A percentile compares a stretch with the other conserved stretches of the same genome.
Conservation (phyloP, 2,888 invertebrate species). For the Volucella inflata region DNA sequence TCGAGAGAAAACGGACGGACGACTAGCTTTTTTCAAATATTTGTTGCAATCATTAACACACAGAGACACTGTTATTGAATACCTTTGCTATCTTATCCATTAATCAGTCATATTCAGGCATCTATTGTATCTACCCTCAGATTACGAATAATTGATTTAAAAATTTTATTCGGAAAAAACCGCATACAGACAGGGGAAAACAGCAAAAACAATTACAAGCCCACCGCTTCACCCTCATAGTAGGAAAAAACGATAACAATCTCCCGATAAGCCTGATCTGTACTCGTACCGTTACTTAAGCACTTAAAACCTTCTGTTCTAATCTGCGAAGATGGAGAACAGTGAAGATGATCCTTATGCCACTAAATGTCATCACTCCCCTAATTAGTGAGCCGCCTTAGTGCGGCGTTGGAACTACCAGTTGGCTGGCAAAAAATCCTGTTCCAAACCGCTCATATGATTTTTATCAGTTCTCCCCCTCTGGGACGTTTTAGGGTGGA, state of each 20-base stretch:
- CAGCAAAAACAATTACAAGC: neutral
- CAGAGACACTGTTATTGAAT: neutral
- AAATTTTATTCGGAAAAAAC: conserved; percentile 6
- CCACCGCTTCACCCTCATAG: neutral
- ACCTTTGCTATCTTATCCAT: conserved; percentile 2
- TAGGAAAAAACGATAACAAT: conserved; percentile 2
- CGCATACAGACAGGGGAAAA: neutral
- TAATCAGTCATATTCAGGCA: conserved; percentile 9
- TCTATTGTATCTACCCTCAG: neutral
- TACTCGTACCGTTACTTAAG: conserved; percentile 2
- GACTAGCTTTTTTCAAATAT: neutral
- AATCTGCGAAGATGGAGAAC: conserved; percentile 15
- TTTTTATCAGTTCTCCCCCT: conserved; percentile 39
- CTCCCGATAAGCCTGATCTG: neutral
- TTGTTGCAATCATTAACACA: neutral
- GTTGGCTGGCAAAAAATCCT: neutral
- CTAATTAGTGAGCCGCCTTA: conserved; percentile 41
- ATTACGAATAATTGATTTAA: conserved; percentile 28
- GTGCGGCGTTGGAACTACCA: neutral
- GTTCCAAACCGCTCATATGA: conserved; percentile 26
- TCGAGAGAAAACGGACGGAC: too few species aligned
- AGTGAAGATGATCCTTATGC: neutral
- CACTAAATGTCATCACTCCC: conserved; percentile 53
- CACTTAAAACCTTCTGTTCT: conserved; percentile 28
- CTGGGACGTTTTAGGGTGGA: conserved; percentile 14